Evolutionary conservation across 2,797 vertebrate genomes (phyloP), one percentile per base, ranked within the genome.

Genomic region (Coendou prehensilis): DNA sequence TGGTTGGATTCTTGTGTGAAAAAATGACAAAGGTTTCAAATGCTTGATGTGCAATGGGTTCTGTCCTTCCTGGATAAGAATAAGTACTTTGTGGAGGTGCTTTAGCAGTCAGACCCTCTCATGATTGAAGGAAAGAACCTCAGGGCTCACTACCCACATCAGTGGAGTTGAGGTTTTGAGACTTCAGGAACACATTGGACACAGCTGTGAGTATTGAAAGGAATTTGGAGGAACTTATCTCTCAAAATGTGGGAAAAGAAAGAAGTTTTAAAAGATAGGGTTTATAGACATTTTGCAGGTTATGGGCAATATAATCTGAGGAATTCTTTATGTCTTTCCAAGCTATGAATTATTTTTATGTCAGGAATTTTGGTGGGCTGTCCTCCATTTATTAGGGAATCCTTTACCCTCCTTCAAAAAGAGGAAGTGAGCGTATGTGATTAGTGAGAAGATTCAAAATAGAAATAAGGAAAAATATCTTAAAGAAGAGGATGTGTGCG

Each of bases 211-310:
- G 47, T 76, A 50, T 89, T 94, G 78, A 91, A 90, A 81, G 22
- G 59, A 41, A 56, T 41, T 89, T 67, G 54, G 37, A 37, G 8
- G n/a, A 7, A n/a, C 30, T 94, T 85, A 82, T 37, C 59, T 88
- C n/a, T 87, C 75, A 95, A 97, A 95, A 69, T 92, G 64, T 45
- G 54, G 50, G 59, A 86, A 96, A 97, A 95, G 26, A 89, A 64
- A 76, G 10, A 91, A 63, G 59, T 94, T 93, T 89, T 83, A 91
- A 41, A 87, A 94, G 45, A 61, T 50, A 71, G 28, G 69, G 57
- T 22, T 73, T 80, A 11, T 59, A 73, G 87, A 87, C 18, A 61
- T 78, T 87, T 97, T 89, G 17, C 33, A 93, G 59, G 37, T 84
- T 92, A 87, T 18, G 52, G 76, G n/a, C 54, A 91, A 75, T 61